Percentiles rank a stretch among this genome's conserved stretches.
Evolutionary conservation across 2,888 invertebrate species (phyloP).

Genomic region (Lapara coniferarum): DNA sequence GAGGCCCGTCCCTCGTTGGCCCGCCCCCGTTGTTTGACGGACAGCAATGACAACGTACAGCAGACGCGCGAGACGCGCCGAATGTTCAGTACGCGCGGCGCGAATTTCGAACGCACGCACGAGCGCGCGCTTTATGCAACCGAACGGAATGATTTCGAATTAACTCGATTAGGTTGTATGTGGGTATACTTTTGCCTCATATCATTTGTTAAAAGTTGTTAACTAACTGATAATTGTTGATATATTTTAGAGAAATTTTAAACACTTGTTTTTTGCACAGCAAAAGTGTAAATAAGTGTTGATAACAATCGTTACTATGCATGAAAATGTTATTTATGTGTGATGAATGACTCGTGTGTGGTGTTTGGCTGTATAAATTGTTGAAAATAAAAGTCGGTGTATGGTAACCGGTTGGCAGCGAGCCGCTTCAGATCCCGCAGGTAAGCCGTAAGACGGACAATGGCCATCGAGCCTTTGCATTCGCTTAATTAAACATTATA

Average conservation of each 20-base stretch:
- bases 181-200: constrained; percentile 45
- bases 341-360: constrained; percentile 59
- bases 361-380: constrained; percentile 69
- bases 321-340: constrained; percentile 44
- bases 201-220: constrained; percentile 24
- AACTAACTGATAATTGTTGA: background rate
- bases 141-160: constrained; percentile 49
- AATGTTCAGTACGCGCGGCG: constrained; percentile 67
- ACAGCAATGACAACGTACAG: constrained; percentile 54
- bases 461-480: constrained; percentile 70
- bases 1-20: constrained; percentile 59
- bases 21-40: constrained; percentile 64
- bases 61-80: constrained; percentile 69
- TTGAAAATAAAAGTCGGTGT: constrained; percentile 68
- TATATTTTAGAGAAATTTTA: constrained; percentile 14
- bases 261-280: constrained; percentile 21
- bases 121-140: constrained; percentile 37
- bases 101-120: constrained; percentile 54
- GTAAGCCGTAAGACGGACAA: constrained; percentile 79
- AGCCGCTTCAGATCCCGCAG: constrained; percentile 70
- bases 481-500: constrained; percentile 74
- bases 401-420: constrained; percentile 62
- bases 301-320: constrained; percentile 37
- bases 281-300: constrained; percentile 37
- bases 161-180: constrained; percentile 30